Conservation (phyloP, 2,797 vertebrate species). For the Benthosema pterotum region DNA sequence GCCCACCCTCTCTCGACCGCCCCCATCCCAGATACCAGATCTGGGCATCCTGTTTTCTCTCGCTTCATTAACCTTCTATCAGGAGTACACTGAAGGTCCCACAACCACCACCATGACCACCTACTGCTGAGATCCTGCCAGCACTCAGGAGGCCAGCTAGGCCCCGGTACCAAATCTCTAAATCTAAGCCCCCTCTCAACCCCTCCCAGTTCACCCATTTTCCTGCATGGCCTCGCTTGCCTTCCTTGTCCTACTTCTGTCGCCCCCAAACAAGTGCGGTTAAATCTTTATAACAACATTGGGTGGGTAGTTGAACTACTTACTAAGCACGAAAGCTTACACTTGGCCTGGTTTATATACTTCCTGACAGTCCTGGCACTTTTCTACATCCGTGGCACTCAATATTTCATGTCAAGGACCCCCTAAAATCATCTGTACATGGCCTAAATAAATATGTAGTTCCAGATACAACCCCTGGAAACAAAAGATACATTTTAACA, state of each 20-base stretch:
- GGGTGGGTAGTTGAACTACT: constrained; percentile 4
- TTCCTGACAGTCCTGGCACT: too few relatives aligned
- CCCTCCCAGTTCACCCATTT: constrained; percentile 6
- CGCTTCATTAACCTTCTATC: constrained; percentile 61
- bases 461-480: too few relatives aligned
- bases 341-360: background rate
- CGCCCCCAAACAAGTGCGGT: constrained; percentile 25
- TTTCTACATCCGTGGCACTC: too few relatives aligned
- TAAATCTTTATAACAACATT: constrained; percentile 56
- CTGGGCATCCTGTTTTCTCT: constrained; percentile 24
- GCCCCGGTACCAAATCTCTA: constrained; percentile 26
- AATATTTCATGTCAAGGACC: too few relatives aligned
- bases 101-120: constrained; percentile 47
- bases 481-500: too few relatives aligned
- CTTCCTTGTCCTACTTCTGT: constrained; percentile 61
- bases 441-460: too few relatives aligned
- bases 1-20: constrained; percentile 16
- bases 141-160: constrained; percentile 31
- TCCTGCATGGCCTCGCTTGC: constrained; percentile 14
- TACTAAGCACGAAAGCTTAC: constrained; percentile 9
- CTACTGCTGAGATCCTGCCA: constrained; percentile 31
- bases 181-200: constrained; percentile 21
- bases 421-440: too few relatives aligned
- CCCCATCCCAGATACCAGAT: constrained; percentile 17
- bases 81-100: constrained; percentile 46